Conservation (phyloP, 2,797 vertebrate species). For the Meriones psammophilus region DNA sequence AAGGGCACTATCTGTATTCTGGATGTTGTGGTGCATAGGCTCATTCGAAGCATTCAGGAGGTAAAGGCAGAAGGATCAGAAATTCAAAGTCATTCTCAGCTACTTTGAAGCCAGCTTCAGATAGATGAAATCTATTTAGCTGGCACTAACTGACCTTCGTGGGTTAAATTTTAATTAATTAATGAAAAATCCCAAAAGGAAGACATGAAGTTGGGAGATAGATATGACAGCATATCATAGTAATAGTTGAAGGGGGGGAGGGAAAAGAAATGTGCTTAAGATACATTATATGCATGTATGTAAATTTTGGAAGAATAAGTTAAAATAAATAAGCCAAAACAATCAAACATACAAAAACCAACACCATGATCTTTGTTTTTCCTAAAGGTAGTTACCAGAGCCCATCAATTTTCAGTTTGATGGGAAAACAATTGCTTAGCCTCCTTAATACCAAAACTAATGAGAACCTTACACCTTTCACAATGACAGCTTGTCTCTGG, state of each 20-base stretch:
- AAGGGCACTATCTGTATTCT: background rate
- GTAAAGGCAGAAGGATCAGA: background rate
- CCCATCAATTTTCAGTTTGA: background rate
- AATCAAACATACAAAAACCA: background rate
- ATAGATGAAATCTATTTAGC: background rate
- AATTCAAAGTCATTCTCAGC: background rate
- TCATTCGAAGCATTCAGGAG: background rate
- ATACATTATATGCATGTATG: background rate
- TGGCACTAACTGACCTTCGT: background rate
- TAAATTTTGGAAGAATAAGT: background rate
- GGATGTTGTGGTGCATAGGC: background rate
- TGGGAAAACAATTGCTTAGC: background rate
- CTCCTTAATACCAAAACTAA: background rate
- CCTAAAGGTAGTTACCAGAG: background rate
- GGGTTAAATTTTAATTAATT: background rate
- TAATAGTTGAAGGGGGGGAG: background rate
- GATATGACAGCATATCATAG: background rate
- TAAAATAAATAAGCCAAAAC: background rate
- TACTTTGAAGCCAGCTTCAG: background rate
- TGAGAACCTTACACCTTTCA: background rate
- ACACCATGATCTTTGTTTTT: slow-evolving; percentile 21
- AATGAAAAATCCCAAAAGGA: background rate
- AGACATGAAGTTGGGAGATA: background rate
- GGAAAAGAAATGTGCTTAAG: background rate
- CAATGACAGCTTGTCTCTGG: no score